Conservation (phyloP, 2,797 vertebrate species). For the Antrozous pallidus region DNA sequence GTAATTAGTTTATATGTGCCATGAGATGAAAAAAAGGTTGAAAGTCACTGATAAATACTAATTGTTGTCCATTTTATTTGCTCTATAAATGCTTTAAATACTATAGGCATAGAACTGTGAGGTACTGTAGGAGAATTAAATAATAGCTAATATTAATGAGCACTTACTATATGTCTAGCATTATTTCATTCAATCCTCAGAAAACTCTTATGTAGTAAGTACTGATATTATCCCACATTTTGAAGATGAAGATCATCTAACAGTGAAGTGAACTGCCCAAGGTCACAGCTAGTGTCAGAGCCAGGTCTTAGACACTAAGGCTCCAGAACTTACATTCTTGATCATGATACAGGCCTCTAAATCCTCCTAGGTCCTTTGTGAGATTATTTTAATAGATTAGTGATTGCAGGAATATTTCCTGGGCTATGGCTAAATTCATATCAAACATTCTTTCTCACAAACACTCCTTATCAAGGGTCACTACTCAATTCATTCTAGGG, state of each 20-base stretch:
- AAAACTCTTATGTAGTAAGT: background rate
- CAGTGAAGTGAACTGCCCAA: background rate
- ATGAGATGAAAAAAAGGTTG: background rate
- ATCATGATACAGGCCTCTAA: background rate
- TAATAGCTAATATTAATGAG: constrained; percentile 22
- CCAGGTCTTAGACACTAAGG: background rate
- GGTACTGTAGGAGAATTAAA: constrained; percentile 24
- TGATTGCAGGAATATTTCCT: constrained; percentile 36
- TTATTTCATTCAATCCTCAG: constrained; percentile 4
- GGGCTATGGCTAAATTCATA: background rate
- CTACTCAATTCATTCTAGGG: background rate
- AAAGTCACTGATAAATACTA: background rate
- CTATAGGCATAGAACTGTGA: background rate
- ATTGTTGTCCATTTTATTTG: constrained; percentile 14
- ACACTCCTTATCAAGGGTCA: background rate
- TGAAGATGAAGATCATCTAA: background rate
- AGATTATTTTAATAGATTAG: constrained; percentile 47
- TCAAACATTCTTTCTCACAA: constrained; percentile 18
- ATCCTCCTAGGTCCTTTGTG: background rate
- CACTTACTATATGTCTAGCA: background rate
- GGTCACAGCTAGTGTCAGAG: background rate
- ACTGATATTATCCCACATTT: constrained; percentile 1
- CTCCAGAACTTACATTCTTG: background rate
- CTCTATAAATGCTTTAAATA: background rate
- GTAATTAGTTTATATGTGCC: background rate